Evolutionary conservation across 2,797 vertebrate genomes (phyloP), one percentile per base, ranked within the genome.

Genomic region (Ambastaia sidthimunki): DNA sequence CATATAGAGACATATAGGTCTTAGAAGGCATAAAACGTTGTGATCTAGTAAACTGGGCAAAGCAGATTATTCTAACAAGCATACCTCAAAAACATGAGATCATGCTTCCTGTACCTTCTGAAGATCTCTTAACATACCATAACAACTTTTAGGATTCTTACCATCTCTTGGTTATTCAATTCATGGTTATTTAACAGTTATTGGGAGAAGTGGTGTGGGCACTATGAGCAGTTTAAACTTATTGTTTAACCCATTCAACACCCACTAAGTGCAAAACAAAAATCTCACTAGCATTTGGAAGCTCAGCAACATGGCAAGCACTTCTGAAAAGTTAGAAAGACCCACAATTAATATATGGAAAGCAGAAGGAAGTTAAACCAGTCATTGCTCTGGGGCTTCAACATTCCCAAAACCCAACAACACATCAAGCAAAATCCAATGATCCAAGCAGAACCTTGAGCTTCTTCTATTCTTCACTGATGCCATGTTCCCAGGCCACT

Each of bases 401-500:
- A 74, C 18, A 69, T 34, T 57, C 41, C 63, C 21, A 62, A 50
- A 76, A 72, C 31, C 34, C 44, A 54, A 62, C 52, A 57, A 71
- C 31, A 41, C 54, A 71, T 66, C 15, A 47, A 11, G 10, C 28
- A n/a, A 50, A 78, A 63, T 18, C 50, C 73, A 75, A 59, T 0
- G 1, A 15, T 28, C 28, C 71, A 65, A 18, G 76, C 21, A 11
- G 23, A n/a, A 68, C 13, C 19, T 41, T 11, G 0, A 89, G 66
- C 85, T 91, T 89, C 85, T 89, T 91, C 83, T 96, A 97, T 90
- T 97, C 96, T 89, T 98, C 96, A 0, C 93, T 93, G 90, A 98
- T 96, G 91, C 97, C 93, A 5, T 97, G 97, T 91, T 98, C 97
- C 97, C 97, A 99, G 6, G 96, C 91, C 79, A 97, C 95, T 86